A percentile compares a stretch with the other conserved stretches of the same genome.
Evolutionary conservation across 2,888 invertebrate genomes (phyloP).

Genomic region (Xylota segnis): DNA sequence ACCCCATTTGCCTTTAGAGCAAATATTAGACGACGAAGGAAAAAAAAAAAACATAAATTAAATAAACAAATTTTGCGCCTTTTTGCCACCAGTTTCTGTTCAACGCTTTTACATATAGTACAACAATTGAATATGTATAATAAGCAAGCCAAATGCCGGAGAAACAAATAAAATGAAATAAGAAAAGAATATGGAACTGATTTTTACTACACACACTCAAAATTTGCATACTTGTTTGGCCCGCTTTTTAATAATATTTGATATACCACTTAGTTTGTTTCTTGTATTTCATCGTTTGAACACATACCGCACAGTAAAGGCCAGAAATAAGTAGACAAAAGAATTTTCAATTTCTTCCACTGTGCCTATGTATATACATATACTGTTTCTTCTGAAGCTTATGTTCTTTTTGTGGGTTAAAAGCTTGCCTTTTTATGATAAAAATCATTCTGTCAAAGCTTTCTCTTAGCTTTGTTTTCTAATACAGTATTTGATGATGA

Average conservation of each 20-base stretch:
- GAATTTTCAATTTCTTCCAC: not conserved
- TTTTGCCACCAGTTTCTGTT: conserved; percentile 37
- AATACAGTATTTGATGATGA: not conserved
- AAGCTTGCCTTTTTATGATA: not conserved
- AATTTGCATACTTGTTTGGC: conserved; percentile 62
- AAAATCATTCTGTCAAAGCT: not conserved
- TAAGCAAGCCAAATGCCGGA: conserved; percentile 22
- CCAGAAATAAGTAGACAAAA: conserved; percentile 21
- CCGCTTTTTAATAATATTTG: conserved; percentile 24
- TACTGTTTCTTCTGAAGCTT: not conserved
- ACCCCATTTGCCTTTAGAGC: conserved; percentile 17
- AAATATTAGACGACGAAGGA: conserved; percentile 3
- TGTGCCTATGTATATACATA: no score
- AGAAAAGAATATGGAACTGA: conserved; percentile 10
- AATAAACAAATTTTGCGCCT: conserved; percentile 69
- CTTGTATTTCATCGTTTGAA: not conserved
- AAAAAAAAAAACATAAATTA: conserved; percentile 25
- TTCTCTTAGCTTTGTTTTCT: conserved; percentile 8
- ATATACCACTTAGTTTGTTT: not conserved
- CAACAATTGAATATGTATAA: conserved; percentile 8
- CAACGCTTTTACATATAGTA: conserved; percentile 20
- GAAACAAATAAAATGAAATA: not conserved
- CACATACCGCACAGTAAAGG: conserved; percentile 25
- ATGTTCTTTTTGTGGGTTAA: not conserved
- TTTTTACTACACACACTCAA: conserved; percentile 19